Evolutionary conservation across 2,797 vertebrate genomes (phyloP), one percentile per base, ranked within the genome.

Genomic region (Poliocrania exsul): DNA sequence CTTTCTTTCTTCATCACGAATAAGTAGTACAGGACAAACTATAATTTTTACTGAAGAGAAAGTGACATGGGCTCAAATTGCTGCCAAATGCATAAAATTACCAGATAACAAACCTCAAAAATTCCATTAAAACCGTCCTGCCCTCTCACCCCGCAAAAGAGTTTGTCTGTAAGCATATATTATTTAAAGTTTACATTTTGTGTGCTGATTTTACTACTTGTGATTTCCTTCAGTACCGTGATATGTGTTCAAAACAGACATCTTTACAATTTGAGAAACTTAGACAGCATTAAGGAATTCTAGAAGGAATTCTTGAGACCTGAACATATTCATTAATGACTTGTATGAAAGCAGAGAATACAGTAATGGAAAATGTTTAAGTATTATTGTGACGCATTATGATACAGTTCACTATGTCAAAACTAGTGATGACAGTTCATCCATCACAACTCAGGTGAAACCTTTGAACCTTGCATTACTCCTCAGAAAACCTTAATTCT

Each of bases 111-210:
- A 16, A 16, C 10, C 11, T 5, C 5, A n/a, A 16, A 51, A 51
- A 60, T 13, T 38, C 23, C 6, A 46, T 15, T 13, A 37, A 51
- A 58, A 19, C 3, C 10, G 13, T 7, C 8, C n/a, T 15, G 5
- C 7, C 38, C 15, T 6, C 6, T 1, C 5, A 25, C 2, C 4
- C 8, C n/a, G 11, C 16, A 67, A 38, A 17, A 26, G 5, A 35
- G 5, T 31, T 17, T 31, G 20, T 37, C 21, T 35, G 31, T 57
- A 33, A 31, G 7, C 31, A 46, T 2, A 4, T 50, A 6, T 60
- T 60, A 16, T 46, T 16, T 16, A 37, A 74, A 50, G 25, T 37
- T 53, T 38, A 28, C 5, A 20, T 53, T 75, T 67, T 38, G 5
- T 53, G 16, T 38, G 47, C 28, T 29, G 38, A 46, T 61, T 60